Conservation (phyloP, 2,797 vertebrate species). For the Karalla daura region DNA sequence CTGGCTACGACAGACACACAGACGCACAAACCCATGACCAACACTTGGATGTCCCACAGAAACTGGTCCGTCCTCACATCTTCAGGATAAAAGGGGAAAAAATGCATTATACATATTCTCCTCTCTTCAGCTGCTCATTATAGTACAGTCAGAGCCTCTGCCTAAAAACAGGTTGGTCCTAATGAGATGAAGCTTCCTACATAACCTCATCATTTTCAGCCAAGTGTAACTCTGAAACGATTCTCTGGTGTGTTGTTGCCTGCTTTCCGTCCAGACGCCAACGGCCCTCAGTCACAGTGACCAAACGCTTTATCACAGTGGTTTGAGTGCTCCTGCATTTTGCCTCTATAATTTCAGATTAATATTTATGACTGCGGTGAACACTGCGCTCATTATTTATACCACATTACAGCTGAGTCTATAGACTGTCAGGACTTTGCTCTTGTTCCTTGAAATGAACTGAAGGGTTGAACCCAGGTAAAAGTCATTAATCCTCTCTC, state of each 20-base stretch:
- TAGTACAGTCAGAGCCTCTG: slow-evolving; percentile 55
- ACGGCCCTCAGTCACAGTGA: slow-evolving; percentile 6
- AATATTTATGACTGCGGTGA: slow-evolving; percentile 41
- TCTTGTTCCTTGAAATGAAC: slow-evolving; percentile 27
- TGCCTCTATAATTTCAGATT: slow-evolving; percentile 30
- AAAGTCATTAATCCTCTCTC: slow-evolving; percentile 27
- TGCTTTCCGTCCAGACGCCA: not conserved
- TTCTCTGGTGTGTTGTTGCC: slow-evolving; percentile 2
- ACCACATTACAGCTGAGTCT: slow-evolving; percentile 30
- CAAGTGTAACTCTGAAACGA: slow-evolving; percentile 7
- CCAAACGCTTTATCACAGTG: slow-evolving; percentile 22
- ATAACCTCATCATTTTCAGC: slow-evolving; percentile 42
- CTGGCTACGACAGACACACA: slow-evolving; percentile 39
- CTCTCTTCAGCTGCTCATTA: slow-evolving; percentile 70
- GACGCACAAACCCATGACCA: slow-evolving; percentile 66
- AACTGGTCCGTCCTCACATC: slow-evolving; percentile 71
- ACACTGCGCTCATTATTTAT: slow-evolving; percentile 47
- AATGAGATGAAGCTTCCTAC: slow-evolving; percentile 53
- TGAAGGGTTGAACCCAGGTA: slow-evolving; percentile 51
- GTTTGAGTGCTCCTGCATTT: slow-evolving; percentile 9
- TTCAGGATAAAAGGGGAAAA: slow-evolving; percentile 65
- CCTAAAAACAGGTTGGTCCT: slow-evolving; percentile 59
- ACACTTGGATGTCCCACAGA: slow-evolving; percentile 74
- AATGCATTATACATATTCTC: slow-evolving; percentile 71
- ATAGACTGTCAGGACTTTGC: slow-evolving; percentile 19